Base-by-base conservation (phyloP, 2,888 invertebrate species). In the Sarcophaga variegata region DNA sequence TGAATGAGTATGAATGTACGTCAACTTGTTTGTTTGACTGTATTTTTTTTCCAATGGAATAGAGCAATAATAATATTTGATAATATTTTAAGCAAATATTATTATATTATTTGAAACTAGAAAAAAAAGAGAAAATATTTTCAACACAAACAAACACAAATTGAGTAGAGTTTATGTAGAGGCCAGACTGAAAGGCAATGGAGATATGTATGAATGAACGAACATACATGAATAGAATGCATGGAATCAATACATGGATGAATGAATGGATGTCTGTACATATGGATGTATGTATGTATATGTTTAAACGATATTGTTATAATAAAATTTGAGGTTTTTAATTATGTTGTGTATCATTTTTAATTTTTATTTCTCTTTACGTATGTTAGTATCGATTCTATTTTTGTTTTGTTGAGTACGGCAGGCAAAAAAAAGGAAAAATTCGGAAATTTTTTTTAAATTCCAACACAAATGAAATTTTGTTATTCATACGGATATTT, bases 351-450 rank as follows among this genome's bases (percentile, higher is more conserved):
- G 70, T 54, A 70, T 78, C 62, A 69, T 74, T 83, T 83, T 66
- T 37, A 66, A 54, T 37, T 37, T 37, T 37, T 10, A 37, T 37
- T 37, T 37, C 37, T 1, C 6, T 6, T 37, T 37, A 6, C 8
- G 37, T 6, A 72, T 64, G 66, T 64, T 81, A 81, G 81, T 83
- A 74, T 83, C 83, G 83, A 86, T 83, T 78, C 64, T 66, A 60
- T 14, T 82, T 59, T 78, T 54, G 74, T 27, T 67, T 76, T 66
- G 20, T 67, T 77, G 27, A 25, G n/a, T 71, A 11, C 25, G 59
- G 77, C 47, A 2, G 5, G 8, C 12, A 3, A 63, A 25, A 47
- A 27, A 20, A 62, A 49, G 49, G 8, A 69, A 69, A 72, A 47
- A 60, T 49, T 11, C 63, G 14, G 22, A 69, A n/a, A 25, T 0